A percentile compares a stretch with the other conserved stretches of the same genome.
Conservation (phyloP, 1,140 invertebrate genomes). For the Zophobas morio region DNA sequence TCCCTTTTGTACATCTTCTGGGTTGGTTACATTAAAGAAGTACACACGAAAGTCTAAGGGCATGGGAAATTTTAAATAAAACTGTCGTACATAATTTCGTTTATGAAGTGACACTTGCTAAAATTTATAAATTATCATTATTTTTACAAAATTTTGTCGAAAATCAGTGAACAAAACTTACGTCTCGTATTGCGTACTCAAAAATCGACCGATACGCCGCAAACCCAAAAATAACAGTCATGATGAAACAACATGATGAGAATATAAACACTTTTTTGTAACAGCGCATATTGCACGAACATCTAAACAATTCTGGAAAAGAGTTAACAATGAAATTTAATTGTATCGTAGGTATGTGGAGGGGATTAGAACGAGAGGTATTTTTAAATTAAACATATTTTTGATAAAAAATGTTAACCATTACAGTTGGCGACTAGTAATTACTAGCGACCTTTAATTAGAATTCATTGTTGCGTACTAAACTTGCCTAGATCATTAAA, state of each 20-base stretch:
- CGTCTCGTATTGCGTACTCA: conserved; percentile 13
- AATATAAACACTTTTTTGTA: conserved; percentile 23
- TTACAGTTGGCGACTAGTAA: no score
- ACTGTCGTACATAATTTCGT: conserved; percentile 69
- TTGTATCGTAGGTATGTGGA: not conserved
- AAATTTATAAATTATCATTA: not conserved
- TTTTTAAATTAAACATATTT: not conserved
- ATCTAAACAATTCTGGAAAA: conserved; percentile 3
- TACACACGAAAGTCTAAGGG: conserved; percentile 76
- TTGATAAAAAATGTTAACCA: not conserved
- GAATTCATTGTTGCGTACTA: no score
- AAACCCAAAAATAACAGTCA: conserved; percentile 23
- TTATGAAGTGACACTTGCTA: conserved; percentile 66
- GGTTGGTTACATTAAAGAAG: conserved; percentile 82
- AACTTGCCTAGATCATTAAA: no score
- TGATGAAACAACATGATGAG: conserved; percentile 18
- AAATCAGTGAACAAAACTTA: not conserved
- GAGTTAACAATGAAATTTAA: not conserved
- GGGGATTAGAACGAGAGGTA: not conserved
- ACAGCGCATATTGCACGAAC: conserved; percentile 16
- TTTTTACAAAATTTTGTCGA: no score
- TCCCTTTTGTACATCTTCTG: conserved; percentile 70
- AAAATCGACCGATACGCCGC: conserved; percentile 23
- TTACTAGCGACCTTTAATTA: no score
- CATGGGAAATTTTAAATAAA: conserved; percentile 71